A percentile compares a stretch with the other conserved stretches of the same genome.
These are phyloP conservation scores for Chloebia gouldiae DNA, from an alignment of 2,113 vertebrate species.

Conservation along the genomic window DNA sequence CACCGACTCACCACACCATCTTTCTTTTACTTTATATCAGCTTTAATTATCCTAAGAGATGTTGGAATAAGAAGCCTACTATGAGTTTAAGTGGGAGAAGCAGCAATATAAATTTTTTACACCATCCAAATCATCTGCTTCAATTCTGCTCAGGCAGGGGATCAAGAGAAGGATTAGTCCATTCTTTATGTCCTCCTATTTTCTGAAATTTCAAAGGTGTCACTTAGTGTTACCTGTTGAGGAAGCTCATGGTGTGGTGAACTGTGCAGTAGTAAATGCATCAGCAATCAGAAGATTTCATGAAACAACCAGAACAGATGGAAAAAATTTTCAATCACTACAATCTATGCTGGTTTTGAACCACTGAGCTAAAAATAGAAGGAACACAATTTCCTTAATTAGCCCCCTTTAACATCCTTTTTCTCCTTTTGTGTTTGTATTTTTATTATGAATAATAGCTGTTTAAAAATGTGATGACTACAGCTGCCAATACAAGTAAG, in stretches of 20 bases:
- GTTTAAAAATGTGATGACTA: background rate
- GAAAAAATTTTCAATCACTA: background rate
- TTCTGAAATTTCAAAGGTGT: background rate
- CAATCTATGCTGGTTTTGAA: background rate
- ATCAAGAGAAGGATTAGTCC: background rate
- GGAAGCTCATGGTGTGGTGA: background rate
- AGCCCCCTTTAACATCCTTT: background rate
- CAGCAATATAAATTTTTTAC: background rate
- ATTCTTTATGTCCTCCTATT: background rate
- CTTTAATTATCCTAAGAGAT: background rate
- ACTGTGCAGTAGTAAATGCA: background rate
- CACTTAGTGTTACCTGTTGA: background rate
- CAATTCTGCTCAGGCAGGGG: background rate
- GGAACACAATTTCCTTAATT: background rate
- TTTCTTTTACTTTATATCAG: background rate
- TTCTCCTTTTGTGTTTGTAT: background rate
- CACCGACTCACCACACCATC: background rate
- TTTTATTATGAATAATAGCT: background rate
- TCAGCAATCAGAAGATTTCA: background rate
- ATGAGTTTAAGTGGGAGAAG: background rate
- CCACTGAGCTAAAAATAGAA: slow-evolving; percentile 3
- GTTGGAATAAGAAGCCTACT: background rate
- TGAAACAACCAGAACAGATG: background rate
- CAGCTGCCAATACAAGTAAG: background rate
- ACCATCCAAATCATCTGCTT: background rate